These are phyloP conservation scores for Trachymyrmex septentrionalis DNA, from an alignment of 1,140 invertebrate species.

Conservation along the genomic window DNA sequence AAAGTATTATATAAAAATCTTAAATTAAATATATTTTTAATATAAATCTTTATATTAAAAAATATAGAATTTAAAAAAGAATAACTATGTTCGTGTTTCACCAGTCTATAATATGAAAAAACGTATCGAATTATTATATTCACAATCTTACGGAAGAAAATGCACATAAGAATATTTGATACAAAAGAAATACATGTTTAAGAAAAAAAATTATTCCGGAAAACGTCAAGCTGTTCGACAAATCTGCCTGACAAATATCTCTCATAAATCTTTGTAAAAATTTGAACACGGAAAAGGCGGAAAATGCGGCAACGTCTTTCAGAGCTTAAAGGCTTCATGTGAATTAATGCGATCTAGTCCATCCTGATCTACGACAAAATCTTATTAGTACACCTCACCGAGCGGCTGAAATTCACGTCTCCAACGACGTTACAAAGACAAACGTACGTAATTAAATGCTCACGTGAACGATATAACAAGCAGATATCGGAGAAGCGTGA, in stretches of 20 bases:
- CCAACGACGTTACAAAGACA: constrained; percentile 38
- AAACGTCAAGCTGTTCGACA: not conserved
- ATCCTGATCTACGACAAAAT: constrained; percentile 61
- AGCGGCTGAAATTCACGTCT: constrained; percentile 44
- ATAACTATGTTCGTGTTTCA: too few relatives aligned
- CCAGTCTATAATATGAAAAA: not conserved
- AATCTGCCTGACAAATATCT: constrained; percentile 13
- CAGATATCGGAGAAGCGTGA: constrained; percentile 20
- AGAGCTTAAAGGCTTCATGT: constrained; percentile 23
- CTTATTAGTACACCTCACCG: constrained; percentile 49
- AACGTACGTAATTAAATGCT: constrained; percentile 53
- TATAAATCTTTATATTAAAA: too few relatives aligned
- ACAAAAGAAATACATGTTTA: not conserved
- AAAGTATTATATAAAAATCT: too few relatives aligned
- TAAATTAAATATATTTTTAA: too few relatives aligned
- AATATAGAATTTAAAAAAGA: too few relatives aligned
- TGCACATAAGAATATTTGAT: not conserved
- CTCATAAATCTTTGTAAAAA: constrained; percentile 51
- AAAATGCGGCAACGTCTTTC: constrained; percentile 46
- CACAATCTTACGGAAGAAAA: not conserved
- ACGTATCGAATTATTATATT: not conserved
- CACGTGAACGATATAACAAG: constrained; percentile 52
- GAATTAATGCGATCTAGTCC: constrained; percentile 56
- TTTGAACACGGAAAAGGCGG: constrained; percentile 33
- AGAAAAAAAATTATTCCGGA: not conserved